Conservation (phyloP, 2,888 invertebrate genomes). For the Agriopis leucophaearia region DNA sequence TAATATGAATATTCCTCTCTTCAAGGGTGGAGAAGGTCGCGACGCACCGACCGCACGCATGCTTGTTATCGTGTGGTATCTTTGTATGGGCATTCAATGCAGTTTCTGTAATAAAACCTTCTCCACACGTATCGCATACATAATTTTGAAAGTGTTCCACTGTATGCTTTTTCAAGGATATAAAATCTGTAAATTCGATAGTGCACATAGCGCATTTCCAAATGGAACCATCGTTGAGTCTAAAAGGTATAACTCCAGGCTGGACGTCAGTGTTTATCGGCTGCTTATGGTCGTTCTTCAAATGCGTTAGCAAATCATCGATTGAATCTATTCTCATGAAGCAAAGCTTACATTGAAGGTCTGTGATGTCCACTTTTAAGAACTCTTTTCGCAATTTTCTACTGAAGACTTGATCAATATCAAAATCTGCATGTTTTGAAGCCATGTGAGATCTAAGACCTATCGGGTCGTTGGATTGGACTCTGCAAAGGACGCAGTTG, state of each 20-base stretch:
- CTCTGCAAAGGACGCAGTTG: constrained; percentile 78
- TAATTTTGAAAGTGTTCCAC: constrained; percentile 79
- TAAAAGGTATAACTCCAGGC: constrained; percentile 78
- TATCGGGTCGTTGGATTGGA: constrained; percentile 79
- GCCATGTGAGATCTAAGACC: constrained; percentile 78
- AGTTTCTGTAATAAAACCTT: constrained; percentile 79
- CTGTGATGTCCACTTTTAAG: constrained; percentile 78
- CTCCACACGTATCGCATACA: constrained; percentile 80
- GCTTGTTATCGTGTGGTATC: constrained; percentile 78
- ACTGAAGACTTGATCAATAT: constrained; percentile 75
- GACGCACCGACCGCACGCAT: constrained; percentile 76
- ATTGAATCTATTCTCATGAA: constrained; percentile 73
- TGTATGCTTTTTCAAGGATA: constrained; percentile 76
- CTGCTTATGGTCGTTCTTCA: constrained; percentile 79
- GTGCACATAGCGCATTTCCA: constrained; percentile 81
- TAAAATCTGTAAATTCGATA: constrained; percentile 75
- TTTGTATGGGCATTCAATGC: constrained; percentile 74
- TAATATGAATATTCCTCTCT: constrained; percentile 75
- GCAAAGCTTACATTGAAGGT: constrained; percentile 79
- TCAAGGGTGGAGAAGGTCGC: constrained; percentile 77
- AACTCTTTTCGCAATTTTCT: constrained; percentile 78
- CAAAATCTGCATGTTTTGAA: constrained; percentile 74
- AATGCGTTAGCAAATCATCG: constrained; percentile 72
- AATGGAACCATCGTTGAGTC: constrained; percentile 72
- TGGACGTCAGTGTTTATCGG: constrained; percentile 77